Conservation (phyloP, 2,797 vertebrate genomes). For the Gallinago stenura region DNA sequence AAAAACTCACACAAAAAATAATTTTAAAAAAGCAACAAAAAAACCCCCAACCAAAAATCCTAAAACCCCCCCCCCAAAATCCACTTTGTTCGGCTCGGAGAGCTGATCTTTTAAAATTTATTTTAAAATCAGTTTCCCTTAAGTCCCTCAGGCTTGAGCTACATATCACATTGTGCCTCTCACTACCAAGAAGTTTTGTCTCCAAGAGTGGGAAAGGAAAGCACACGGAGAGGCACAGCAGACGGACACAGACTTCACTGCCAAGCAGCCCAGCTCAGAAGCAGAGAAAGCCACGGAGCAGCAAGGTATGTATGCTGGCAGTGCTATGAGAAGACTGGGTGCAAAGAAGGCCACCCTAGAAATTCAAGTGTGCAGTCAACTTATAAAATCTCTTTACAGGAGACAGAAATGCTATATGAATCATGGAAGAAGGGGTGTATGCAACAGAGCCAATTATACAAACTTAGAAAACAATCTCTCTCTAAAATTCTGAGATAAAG, state of each 20-base stretch:
- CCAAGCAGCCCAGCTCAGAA: background rate
- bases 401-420: background rate
- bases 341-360: background rate
- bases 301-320: accelerated
- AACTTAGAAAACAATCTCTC: background rate
- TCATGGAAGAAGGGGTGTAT: background rate
- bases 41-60: accelerated
- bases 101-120: background rate
- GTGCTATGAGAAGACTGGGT: background rate
- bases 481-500: background rate
- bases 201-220: background rate
- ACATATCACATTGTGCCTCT: background rate
- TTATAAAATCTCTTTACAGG: background rate
- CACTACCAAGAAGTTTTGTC: background rate
- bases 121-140: background rate
- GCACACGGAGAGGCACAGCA: accelerated
- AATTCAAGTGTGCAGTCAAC: background rate
- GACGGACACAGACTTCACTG: background rate
- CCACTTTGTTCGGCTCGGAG: background rate
- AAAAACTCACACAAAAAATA: background rate
- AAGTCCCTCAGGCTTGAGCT: background rate
- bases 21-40: too few relatives aligned
- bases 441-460: background rate
- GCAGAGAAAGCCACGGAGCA: background rate
- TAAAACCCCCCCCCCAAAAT: background rate